A percentile compares a stretch with the other conserved stretches of the same genome.
These are phyloP conservation scores for Macaca nemestrina DNA, from an alignment of 2,113 vertebrate species.

Conservation along the genomic window DNA sequence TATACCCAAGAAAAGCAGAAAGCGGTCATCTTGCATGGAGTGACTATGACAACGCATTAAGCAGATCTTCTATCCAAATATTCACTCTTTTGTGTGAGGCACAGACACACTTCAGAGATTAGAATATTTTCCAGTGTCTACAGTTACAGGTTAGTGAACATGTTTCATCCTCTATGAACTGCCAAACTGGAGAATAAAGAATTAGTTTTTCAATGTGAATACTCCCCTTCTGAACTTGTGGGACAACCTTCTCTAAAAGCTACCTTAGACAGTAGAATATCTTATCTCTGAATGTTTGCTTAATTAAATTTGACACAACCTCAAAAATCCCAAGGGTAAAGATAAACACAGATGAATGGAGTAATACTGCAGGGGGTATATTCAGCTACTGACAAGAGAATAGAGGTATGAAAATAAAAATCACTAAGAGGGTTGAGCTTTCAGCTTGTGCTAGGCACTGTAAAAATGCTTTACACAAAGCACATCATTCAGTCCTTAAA, in stretches of 20 bases:
- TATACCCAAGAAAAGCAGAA: neutral
- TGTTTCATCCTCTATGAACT: neutral
- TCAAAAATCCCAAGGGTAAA: neutral
- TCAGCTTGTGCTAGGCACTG: neutral
- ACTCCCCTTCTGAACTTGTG: neutral
- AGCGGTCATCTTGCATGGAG: neutral
- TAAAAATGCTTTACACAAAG: neutral
- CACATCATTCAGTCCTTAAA: neutral
- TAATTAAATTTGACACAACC: slow-evolving; percentile 21
- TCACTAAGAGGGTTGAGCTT: neutral
- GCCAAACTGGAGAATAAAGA: neutral
- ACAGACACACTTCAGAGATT: neutral
- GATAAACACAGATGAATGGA: neutral
- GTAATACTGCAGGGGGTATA: neutral
- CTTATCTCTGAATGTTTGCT: neutral
- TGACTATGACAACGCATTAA: neutral
- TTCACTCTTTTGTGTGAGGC: neutral
- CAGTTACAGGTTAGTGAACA: neutral
- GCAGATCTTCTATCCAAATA: neutral
- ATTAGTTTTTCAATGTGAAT: neutral
- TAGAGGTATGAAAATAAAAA: slow-evolving; percentile 9
- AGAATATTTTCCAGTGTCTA: neutral
- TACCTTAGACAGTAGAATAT: neutral
- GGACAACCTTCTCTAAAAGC: neutral
- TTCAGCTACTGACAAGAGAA: neutral